These are phyloP conservation scores for Pyxicephalus adspersus DNA, from an alignment of 2,113 vertebrate genomes.

Conservation along the genomic window DNA sequence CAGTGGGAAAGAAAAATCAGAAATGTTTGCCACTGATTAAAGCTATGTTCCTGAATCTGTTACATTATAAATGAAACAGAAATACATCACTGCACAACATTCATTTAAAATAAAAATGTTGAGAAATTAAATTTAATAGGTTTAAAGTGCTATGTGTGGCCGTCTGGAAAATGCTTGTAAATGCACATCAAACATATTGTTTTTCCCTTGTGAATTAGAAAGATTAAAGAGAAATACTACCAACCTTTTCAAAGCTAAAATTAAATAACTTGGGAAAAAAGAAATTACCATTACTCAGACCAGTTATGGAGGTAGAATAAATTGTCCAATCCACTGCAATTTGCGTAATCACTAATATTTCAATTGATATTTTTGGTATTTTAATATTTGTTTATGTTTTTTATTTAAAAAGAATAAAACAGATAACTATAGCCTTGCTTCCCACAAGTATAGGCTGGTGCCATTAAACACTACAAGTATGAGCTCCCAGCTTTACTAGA, in stretches of 20 bases:
- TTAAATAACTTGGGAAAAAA: constrained; percentile 7
- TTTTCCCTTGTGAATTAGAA: constrained; percentile 24
- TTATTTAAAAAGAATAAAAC: not conserved
- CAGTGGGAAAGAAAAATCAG: constrained; percentile 80
- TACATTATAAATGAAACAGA: constrained; percentile 84
- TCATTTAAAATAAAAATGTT: constrained; percentile 46
- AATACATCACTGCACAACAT: constrained; percentile 41
- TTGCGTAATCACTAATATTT: no score
- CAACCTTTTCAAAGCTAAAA: constrained; percentile 25
- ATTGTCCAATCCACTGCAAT: no score
- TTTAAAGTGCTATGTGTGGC: constrained; percentile 19
- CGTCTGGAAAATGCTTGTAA: constrained; percentile 30
- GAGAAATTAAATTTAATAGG: constrained; percentile 48
- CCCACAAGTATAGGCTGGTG: no score
- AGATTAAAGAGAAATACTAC: constrained; percentile 45
- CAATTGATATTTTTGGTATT: not conserved
- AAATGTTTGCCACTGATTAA: constrained; percentile 82
- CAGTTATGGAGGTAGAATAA: not conserved
- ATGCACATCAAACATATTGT: constrained; percentile 34
- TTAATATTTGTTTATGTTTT: not conserved
- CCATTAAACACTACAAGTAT: no score
- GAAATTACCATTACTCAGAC: not conserved
- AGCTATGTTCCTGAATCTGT: constrained; percentile 77
- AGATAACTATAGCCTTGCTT: no score
- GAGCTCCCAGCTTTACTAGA: no score